These are phyloP conservation scores for Macrobrachium rosenbergii DNA, from an alignment of 1,140 invertebrate species.

Conservation along the genomic window DNA sequence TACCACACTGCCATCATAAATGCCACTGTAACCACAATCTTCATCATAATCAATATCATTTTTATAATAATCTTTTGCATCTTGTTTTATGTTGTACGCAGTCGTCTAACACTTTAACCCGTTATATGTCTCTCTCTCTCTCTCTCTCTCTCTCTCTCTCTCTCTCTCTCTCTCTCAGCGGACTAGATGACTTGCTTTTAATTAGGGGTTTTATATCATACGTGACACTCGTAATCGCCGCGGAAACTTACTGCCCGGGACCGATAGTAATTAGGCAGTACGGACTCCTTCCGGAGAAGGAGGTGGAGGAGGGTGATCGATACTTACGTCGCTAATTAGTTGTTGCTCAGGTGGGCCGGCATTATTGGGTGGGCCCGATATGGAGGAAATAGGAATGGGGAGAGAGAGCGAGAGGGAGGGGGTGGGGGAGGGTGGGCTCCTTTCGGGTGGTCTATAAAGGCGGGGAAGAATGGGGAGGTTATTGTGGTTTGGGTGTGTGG, in stretches of 20 bases:
- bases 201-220: constrained; percentile 60
- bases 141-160: too few relatives aligned
- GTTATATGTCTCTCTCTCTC: not conserved
- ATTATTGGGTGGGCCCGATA: constrained; percentile 30
- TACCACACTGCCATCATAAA: too few relatives aligned
- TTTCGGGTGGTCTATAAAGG: too few relatives aligned
- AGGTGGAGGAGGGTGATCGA: constrained; percentile 8
- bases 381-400: too few relatives aligned
- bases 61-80: too few relatives aligned
- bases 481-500: too few relatives aligned
- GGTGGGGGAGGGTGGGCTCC: too few relatives aligned
- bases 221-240: constrained; percentile 50
- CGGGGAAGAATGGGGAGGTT: too few relatives aligned
- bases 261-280: constrained; percentile 43
- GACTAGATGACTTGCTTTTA: constrained; percentile 47
- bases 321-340: constrained; percentile 15
- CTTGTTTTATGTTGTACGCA: not conserved
- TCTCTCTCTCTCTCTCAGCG: not conserved
- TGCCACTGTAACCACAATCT: too few relatives aligned
- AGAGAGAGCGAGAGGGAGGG: too few relatives aligned
- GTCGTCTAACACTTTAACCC: not conserved
- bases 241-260: constrained; percentile 40
- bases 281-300: constrained; percentile 31
- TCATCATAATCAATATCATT: too few relatives aligned
- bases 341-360: constrained; percentile 29